Conservation (phyloP, 2,113 vertebrate species). For the Eleginops maclovinus region DNA sequence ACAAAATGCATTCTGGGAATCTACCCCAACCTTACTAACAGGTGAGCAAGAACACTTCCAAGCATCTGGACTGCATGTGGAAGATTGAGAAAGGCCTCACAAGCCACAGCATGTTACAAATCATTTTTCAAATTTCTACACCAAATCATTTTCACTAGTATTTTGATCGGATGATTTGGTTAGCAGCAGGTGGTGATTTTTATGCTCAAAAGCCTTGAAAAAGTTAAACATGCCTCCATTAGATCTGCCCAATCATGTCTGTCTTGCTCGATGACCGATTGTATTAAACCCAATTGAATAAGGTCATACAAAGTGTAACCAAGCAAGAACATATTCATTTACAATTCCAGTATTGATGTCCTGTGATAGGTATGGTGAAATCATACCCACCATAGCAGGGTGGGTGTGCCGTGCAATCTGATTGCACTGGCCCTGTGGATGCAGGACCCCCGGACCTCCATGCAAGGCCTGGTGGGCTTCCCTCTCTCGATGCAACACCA, state of each 20-base stretch:
- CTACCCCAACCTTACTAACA: background rate
- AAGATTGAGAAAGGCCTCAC: background rate
- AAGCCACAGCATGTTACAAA: no score
- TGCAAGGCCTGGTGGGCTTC: slow-evolving; percentile 90
- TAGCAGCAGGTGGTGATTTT: background rate
- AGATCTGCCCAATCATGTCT: background rate
- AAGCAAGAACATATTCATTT: no score
- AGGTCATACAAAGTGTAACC: no score
- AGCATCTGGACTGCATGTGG: background rate
- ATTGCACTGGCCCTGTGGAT: slow-evolving; percentile 32
- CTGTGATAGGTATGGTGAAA: no score
- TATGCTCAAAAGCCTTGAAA: background rate
- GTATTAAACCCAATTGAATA: no score
- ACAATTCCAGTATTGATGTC: no score
- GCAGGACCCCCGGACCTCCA: slow-evolving; percentile 68
- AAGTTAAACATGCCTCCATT: background rate
- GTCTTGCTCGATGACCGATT: no score
- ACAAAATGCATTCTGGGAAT: background rate
- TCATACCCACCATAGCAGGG: slow-evolving; percentile 41
- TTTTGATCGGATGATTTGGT: background rate
- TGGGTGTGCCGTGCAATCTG: slow-evolving; percentile 13
- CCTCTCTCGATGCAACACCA: slow-evolving; percentile 91
- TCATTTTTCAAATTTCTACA: no score
- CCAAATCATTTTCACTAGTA: background rate
- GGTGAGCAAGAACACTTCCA: background rate